Conservation (phyloP, 1,140 invertebrate genomes). For the Drosophila ananassae region DNA sequence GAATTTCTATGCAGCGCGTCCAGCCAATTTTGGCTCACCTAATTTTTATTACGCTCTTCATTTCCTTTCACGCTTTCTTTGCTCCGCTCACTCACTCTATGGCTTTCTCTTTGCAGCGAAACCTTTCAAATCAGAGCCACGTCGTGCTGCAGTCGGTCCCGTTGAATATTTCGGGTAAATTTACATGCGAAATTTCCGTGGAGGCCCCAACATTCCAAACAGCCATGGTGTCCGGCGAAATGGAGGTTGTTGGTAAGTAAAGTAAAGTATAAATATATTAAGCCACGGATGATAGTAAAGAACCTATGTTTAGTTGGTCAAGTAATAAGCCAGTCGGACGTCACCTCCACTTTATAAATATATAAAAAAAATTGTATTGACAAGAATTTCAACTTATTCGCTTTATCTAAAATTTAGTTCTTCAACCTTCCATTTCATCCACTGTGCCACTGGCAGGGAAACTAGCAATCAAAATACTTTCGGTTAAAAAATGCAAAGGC, state of each 20-base stretch:
- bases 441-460: conserved; percentile 5
- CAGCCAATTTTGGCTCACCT: conserved; percentile 65
- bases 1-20: conserved; percentile 72
- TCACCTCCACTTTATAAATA: no score
- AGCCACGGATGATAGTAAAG: not conserved
- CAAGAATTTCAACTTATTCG: not conserved
- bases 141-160: conserved; percentile 86
- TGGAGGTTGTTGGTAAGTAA: conserved; percentile 90
- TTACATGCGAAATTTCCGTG: conserved; percentile 92
- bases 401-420: not conserved
- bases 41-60: conserved; percentile 63
- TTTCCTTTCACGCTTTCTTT: conserved; percentile 42
- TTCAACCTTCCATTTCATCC: not conserved
- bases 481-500: conserved; percentile 21
- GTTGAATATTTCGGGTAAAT: conserved; percentile 88
- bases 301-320: no score
- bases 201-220: conserved; percentile 94
- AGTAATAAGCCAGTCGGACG: no score
- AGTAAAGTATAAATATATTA: conserved; percentile 3
- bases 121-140: conserved; percentile 87
- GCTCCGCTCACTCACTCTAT: conserved; percentile 20
- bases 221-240: conserved; percentile 87
- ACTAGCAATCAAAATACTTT: conserved; percentile 30
- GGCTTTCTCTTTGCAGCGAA: conserved; percentile 81
- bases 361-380: no score